These are phyloP conservation scores for Macrocentrus cingulum DNA, from an alignment of 1,140 invertebrate genomes.

Conservation along the genomic window DNA sequence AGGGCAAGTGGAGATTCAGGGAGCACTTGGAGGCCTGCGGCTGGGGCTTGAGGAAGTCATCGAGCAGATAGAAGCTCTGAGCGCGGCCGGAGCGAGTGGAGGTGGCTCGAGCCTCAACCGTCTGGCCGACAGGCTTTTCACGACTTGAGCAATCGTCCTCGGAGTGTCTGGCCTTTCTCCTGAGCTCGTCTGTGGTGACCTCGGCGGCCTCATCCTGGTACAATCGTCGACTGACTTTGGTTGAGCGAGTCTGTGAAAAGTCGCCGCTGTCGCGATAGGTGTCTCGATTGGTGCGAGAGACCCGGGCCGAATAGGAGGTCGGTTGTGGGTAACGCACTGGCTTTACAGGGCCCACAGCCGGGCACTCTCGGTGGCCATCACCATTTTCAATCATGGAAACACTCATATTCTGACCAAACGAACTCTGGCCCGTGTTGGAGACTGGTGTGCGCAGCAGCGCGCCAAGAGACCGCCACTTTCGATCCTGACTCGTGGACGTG, in stretches of 20 bases:
- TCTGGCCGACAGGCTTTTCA: conserved; percentile 11
- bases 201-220: conserved; percentile 37
- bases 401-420: conserved; percentile 47
- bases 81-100: conserved; percentile 49
- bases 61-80: conserved; percentile 60
- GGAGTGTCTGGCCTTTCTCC: conserved; percentile 20
- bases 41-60: conserved; percentile 59
- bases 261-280: conserved; percentile 43
- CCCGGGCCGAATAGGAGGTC: conserved; percentile 41
- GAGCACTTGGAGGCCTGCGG: conserved; percentile 45
- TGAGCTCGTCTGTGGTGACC: conserved; percentile 16
- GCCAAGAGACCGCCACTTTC: conserved; percentile 59
- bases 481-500: conserved; percentile 43
- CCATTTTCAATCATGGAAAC: conserved; percentile 46
- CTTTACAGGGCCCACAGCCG: conserved; percentile 26
- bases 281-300: conserved; percentile 36
- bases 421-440: conserved; percentile 34
- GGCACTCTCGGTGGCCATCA: conserved; percentile 19
- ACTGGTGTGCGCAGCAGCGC: conserved; percentile 54
- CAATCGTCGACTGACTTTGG: conserved; percentile 45
- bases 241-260: conserved; percentile 35
- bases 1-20: conserved; percentile 43
- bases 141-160: conserved; percentile 19
- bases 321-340: conserved; percentile 33
- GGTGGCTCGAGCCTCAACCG: conserved; percentile 33